phyloP scores from a whole-genome alignment of 2,797 vertebrate genomes.

The Macropus fuliginosus region DNA sequence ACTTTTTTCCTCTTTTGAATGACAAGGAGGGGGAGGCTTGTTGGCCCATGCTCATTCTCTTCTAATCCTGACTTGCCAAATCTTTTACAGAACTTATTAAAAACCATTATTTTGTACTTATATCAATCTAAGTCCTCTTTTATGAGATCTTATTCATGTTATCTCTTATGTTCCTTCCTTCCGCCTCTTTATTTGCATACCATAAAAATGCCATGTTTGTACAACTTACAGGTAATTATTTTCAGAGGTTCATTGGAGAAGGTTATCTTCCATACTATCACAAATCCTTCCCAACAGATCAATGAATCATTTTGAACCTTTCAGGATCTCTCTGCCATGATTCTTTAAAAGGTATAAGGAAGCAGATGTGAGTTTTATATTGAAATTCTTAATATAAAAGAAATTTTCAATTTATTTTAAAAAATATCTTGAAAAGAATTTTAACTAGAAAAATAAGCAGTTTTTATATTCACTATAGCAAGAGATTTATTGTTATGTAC shows the following conservation, averaged over 20 bases:
- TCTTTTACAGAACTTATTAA: slow-evolving; percentile 68
- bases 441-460: not conserved
- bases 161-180: slow-evolving; percentile 21
- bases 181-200: slow-evolving; percentile 66
- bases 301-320: slow-evolving; percentile 32
- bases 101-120: slow-evolving; percentile 63
- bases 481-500: not conserved
- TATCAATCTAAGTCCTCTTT: slow-evolving; percentile 24
- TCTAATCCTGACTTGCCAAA: slow-evolving; percentile 75
- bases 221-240: slow-evolving; percentile 67
- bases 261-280: slow-evolving; percentile 57
- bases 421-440: not conserved
- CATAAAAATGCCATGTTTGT: slow-evolving; percentile 69
- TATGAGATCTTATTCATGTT: slow-evolving; percentile 49
- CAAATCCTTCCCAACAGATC: not conserved
- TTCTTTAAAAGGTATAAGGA: not conserved
- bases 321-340: not conserved
- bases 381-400: not conserved
- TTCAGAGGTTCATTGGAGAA: slow-evolving; percentile 57
- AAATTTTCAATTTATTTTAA: no score
- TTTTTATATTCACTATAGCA: not conserved
- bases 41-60: slow-evolving; percentile 57
- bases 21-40: slow-evolving; percentile 59
- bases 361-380: not conserved
- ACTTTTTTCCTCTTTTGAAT: slow-evolving; percentile 80